These are phyloP conservation scores for Porites rus DNA, from an alignment of 92 coral and sea anemone species.

Conservation along the genomic window DNA sequence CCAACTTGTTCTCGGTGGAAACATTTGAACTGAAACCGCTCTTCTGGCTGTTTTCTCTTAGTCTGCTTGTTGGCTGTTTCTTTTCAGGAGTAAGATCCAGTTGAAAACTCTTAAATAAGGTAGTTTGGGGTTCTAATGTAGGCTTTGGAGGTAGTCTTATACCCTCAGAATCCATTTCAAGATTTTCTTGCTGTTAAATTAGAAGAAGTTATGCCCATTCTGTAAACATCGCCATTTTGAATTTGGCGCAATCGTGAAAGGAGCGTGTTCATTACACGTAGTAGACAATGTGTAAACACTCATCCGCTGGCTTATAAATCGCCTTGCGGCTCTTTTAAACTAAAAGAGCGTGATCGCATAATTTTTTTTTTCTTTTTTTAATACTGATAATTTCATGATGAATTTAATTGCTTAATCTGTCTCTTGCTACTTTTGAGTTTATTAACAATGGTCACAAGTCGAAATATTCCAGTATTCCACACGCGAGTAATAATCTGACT, in stretches of 20 bases:
- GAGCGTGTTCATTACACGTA: neutral
- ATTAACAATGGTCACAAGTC: too few species aligned
- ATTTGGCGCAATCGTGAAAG: slow-evolving; percentile 14
- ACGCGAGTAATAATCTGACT: too few species aligned
- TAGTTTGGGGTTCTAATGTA: slow-evolving; percentile 47
- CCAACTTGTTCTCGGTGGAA: neutral
- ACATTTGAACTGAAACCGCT: neutral
- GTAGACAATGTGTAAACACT: too few species aligned
- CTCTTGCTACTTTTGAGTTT: too few species aligned
- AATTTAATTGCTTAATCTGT: too few species aligned
- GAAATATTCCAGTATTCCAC: too few species aligned
- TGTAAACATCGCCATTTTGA: slow-evolving; percentile 37
- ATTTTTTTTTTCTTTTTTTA: too few species aligned
- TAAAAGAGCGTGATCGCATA: too few species aligned
- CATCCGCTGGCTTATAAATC: slow-evolving; percentile 32
- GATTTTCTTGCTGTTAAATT: neutral
- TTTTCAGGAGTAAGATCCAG: slow-evolving; percentile 90
- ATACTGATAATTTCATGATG: too few species aligned
- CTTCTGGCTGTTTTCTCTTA: neutral
- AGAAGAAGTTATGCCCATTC: neutral
- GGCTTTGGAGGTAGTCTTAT: slow-evolving; percentile 81
- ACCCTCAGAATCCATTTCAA: slow-evolving; percentile 64
- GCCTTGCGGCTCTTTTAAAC: neutral
- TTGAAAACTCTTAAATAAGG: slow-evolving; percentile 61
- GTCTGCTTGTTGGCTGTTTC: slow-evolving; percentile 31